Base-by-base conservation (phyloP, 2,113 vertebrate genomes). In the Syngnathus scovelli region DNA sequence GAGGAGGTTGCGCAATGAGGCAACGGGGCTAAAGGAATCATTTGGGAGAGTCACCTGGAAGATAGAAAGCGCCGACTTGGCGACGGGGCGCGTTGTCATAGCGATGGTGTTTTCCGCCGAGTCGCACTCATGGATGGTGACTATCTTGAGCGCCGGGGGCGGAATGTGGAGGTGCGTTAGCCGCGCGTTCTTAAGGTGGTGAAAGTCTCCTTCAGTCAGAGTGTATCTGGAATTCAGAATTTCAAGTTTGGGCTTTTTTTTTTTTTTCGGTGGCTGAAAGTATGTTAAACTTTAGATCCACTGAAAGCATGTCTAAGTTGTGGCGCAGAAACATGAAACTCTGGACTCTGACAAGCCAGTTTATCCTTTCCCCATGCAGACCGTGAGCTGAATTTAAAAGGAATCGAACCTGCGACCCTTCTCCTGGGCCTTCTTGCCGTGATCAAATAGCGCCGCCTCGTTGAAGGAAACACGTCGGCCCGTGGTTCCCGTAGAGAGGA, bases 101-200 rank as follows among this genome's bases (percentile, higher is more conserved):
- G 91, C 88, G 36, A 94, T 88, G 78, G 91, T 95, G 89, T 90
- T 96, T 87, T 98, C 96, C 0, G 91, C 93, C 0, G 93, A 91
- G 74, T 98, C 96, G 0, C 96, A 97, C 88, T 99, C 96, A 0
- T 98, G 96, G 89, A 98, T 98, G 68, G 96, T 98, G 86, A 97
- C 89, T 0, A 99, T 99, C 88, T 94, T 95, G 68, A 99, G 93
- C 64, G 93, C 88, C 0, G 95, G 94, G 0, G 95, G 88, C 6
- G 92, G 86, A 37, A 98, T 89, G 85, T 94, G 93, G 70, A 98
- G 92, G 88, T 97, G 93, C 1, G 93, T 98, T 80, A 99, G 93
- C 23, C 96, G 92, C 1, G 97, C 95, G 0, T 99, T 98, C 90
- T 99, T 99, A 78, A 98, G 87, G 85, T 98, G 96, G 83, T 98